A percentile compares a stretch with the other conserved stretches of the same genome.
phyloP scores from a whole-genome alignment of 2,797 vertebrate species.

The Picus viridis region DNA sequence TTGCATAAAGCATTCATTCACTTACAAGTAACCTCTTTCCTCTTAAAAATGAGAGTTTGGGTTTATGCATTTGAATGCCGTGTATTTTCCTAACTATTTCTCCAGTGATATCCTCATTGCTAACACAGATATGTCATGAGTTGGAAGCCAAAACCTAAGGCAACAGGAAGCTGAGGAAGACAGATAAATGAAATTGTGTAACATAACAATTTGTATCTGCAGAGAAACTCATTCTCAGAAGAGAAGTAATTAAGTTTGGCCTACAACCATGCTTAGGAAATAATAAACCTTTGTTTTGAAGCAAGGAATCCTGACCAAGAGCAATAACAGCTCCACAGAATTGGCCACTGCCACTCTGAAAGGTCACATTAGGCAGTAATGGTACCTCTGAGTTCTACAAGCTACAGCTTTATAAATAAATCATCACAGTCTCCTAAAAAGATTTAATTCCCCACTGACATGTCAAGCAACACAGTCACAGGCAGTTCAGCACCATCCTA shows the following conservation, averaged over 20 bases:
- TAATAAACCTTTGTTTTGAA: constrained; percentile 4
- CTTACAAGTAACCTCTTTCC: neutral
- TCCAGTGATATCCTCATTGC: too few species aligned
- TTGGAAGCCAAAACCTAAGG: neutral
- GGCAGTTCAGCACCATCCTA: neutral
- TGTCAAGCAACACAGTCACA: neutral
- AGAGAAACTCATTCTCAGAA: neutral
- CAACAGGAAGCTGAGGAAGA: constrained; percentile 15
- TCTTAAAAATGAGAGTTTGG: neutral
- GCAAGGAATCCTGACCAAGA: neutral
- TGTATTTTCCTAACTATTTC: neutral
- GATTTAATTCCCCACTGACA: neutral
- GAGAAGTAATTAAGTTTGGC: neutral
- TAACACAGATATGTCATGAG: too few species aligned
- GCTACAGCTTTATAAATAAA: neutral
- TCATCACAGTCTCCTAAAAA: neutral
- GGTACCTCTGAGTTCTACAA: neutral
- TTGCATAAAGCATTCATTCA: neutral
- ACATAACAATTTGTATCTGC: neutral
- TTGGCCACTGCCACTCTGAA: neutral
- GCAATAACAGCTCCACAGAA: neutral
- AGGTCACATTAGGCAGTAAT: neutral
- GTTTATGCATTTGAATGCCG: neutral
- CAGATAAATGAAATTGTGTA: neutral
- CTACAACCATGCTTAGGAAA: neutral